Conservation (phyloP, 2,888 invertebrate species). For the Andrena fulva region DNA sequence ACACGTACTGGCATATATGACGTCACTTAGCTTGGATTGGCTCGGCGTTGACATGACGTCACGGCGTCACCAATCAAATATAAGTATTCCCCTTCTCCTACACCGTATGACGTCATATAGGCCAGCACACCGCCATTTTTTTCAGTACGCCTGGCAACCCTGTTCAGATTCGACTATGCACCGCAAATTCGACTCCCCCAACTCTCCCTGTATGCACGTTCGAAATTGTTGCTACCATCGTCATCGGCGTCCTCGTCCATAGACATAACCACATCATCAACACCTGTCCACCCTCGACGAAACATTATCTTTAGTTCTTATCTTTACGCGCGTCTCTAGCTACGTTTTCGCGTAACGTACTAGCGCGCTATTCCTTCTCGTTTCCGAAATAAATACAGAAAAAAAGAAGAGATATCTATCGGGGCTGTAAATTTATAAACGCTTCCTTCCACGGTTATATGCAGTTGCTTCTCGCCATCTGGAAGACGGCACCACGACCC, state of each 20-base stretch:
- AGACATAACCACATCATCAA: slow-evolving; percentile 1
- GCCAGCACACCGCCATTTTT: too few species aligned
- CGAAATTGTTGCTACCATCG: not conserved
- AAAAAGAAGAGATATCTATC: not conserved
- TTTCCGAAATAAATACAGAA: not conserved
- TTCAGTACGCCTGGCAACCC: too few species aligned
- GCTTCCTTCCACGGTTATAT: not conserved
- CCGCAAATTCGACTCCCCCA: slow-evolving; percentile 29
- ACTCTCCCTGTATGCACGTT: slow-evolving; percentile 15
- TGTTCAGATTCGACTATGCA: not conserved
- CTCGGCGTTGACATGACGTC: too few species aligned
- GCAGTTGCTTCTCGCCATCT: slow-evolving; percentile 8
- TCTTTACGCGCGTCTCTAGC: slow-evolving; percentile 16
- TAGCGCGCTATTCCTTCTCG: too few species aligned
- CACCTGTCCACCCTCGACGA: slow-evolving; percentile 38
- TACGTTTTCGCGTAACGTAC: not conserved
- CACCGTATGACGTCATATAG: too few species aligned
- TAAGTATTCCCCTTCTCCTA: too few species aligned
- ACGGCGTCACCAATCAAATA: too few species aligned
- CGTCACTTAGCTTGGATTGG: too few species aligned
- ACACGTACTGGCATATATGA: too few species aligned
- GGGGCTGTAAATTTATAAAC: not conserved
- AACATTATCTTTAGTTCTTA: slow-evolving; percentile 27
- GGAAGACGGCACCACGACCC: slow-evolving; percentile 14
- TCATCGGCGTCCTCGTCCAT: slow-evolving; percentile 9